Percentiles rank a stretch among this genome's conserved stretches.
These are phyloP conservation scores for Acronicta alni DNA, from an alignment of 2,888 invertebrate genomes.

Conservation along the genomic window DNA sequence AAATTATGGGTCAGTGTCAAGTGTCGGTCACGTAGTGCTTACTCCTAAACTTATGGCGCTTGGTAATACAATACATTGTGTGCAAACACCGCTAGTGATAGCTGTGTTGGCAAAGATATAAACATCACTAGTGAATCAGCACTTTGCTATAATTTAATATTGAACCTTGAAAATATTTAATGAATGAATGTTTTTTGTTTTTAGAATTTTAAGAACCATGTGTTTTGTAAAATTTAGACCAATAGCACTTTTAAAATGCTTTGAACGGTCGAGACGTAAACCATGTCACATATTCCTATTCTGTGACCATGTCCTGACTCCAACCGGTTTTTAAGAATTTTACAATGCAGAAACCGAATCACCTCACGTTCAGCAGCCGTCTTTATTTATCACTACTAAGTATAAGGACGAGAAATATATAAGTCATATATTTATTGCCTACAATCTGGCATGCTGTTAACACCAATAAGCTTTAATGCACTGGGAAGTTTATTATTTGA, in stretches of 20 bases:
- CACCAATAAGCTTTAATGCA: not conserved
- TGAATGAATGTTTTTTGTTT: conserved; percentile 46
- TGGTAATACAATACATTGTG: conserved; percentile 79
- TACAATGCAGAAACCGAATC: too few species aligned
- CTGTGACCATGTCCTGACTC: too few species aligned
- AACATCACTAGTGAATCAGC: conserved; percentile 56
- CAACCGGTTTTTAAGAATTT: too few species aligned
- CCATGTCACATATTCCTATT: too few species aligned
- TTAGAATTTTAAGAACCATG: too few species aligned
- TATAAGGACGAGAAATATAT: not conserved
- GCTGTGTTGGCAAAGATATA: conserved; percentile 52
- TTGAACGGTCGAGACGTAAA: too few species aligned
- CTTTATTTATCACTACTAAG: too few species aligned
- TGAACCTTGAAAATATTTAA: conserved; percentile 57
- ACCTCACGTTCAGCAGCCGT: conserved; percentile 20
- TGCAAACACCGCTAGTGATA: conserved; percentile 63
- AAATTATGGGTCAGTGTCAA: conserved; percentile 80
- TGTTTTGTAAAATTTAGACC: too few species aligned
- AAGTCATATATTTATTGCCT: not conserved
- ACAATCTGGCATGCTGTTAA: not conserved
- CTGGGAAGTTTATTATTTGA: not conserved
- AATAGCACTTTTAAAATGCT: too few species aligned
- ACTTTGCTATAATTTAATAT: conserved; percentile 47
- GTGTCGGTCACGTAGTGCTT: conserved; percentile 84
- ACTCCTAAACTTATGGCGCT: conserved; percentile 79